phyloP scores from a whole-genome alignment of 2,797 vertebrate genomes.

The Aulostomus chinensis region DNA sequence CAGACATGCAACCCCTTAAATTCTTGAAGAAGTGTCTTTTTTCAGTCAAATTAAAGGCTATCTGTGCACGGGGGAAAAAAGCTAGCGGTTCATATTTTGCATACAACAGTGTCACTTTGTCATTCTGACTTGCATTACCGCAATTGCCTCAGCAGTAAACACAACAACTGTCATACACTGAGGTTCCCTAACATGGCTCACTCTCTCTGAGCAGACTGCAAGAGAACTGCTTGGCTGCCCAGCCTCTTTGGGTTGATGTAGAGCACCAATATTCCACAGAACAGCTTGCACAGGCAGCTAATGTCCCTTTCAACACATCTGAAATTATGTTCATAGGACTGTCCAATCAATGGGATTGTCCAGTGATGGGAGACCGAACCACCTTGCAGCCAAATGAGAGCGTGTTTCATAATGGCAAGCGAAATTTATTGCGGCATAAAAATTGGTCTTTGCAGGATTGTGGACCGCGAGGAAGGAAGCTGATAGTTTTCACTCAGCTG shows the following conservation, averaged over 20 bases:
- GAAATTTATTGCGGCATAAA: slow-evolving; percentile 44
- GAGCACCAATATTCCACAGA: slow-evolving; percentile 56
- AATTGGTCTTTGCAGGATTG: slow-evolving; percentile 38
- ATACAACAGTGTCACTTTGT: background rate
- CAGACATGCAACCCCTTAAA: no score
- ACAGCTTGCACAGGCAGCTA: slow-evolving; percentile 63
- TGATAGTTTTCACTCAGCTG: slow-evolving; percentile 35
- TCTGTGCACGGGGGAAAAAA: no score
- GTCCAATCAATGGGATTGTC: slow-evolving; percentile 65
- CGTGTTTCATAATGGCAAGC: slow-evolving; percentile 52
- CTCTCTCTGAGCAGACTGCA: slow-evolving; percentile 47
- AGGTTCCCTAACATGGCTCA: slow-evolving; percentile 29
- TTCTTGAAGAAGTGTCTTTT: no score
- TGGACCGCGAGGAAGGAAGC: slow-evolving; percentile 24
- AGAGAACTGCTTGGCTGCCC: slow-evolving; percentile 44
- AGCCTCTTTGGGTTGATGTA: slow-evolving; percentile 54
- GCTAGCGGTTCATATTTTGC: slow-evolving; percentile 3
- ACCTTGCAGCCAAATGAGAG: slow-evolving; percentile 48
- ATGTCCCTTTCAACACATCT: slow-evolving; percentile 68
- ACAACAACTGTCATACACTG: slow-evolving; percentile 27
- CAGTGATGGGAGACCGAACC: slow-evolving; percentile 45
- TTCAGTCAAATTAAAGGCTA: no score
- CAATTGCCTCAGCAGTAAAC: slow-evolving; percentile 36
- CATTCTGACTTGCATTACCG: slow-evolving; percentile 11
- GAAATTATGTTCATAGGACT: slow-evolving; percentile 68